phyloP scores from a whole-genome alignment of 2,888 invertebrate species.

The Cryptocephalus moraei region DNA sequence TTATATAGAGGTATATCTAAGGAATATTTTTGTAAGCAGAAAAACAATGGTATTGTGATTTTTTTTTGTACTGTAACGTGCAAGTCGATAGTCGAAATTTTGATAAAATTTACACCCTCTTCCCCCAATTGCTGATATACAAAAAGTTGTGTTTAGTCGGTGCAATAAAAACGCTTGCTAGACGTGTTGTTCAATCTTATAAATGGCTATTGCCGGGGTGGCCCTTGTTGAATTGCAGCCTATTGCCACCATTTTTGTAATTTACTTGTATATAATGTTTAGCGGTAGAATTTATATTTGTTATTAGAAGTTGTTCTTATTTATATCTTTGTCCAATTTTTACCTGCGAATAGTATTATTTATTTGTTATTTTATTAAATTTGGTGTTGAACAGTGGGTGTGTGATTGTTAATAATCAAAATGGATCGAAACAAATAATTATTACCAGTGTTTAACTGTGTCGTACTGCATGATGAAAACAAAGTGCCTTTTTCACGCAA shows the following conservation, averaged over 20 bases:
- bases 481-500: constrained; percentile 13
- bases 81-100: no score
- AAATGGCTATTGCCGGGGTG: constrained; percentile 22
- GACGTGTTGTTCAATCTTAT: constrained; percentile 34
- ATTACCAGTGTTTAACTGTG: neutral
- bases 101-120: no score
- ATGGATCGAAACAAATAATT: constrained; percentile 4
- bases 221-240: neutral
- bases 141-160: constrained; percentile 17
- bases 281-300: neutral
- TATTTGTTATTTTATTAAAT: constrained; percentile 21
- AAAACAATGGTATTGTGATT: no score
- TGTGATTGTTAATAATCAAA: neutral
- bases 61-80: no score
- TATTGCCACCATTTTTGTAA: constrained; percentile 8
- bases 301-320: constrained; percentile 5
- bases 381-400: neutral
- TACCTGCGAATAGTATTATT: constrained; percentile 27
- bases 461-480: neutral
- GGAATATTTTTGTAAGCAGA: no score
- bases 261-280: constrained; percentile 20
- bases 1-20: no score
- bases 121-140: constrained; percentile 2
- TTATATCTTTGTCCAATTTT: constrained; percentile 18
- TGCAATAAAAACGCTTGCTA: constrained; percentile 31